Percentiles rank a stretch among this genome's conserved stretches.
These are phyloP conservation scores for Phallusia fumigata DNA, from an alignment of 23 tunicate genomes.

Conservation along the genomic window DNA sequence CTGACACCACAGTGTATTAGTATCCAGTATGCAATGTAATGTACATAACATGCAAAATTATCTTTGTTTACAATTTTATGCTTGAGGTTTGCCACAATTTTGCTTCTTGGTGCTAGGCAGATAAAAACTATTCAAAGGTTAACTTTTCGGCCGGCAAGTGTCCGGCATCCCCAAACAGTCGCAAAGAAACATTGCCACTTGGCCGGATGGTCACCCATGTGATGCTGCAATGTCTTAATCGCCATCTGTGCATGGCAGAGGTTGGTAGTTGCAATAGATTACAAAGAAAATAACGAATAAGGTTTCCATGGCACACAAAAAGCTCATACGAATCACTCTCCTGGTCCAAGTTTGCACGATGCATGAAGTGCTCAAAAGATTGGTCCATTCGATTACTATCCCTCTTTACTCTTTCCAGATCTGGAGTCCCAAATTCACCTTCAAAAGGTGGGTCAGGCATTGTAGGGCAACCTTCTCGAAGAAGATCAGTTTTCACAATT, in stretches of 20 bases:
- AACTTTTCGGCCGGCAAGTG: conserved; percentile 62
- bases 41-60: too few relatives aligned
- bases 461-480: conserved; percentile 69
- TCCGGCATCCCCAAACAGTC: conserved; percentile 71
- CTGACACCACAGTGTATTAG: too few relatives aligned
- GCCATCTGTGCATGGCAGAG: conserved; percentile 68
- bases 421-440: not conserved
- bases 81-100: not conserved
- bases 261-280: conserved; percentile 73
- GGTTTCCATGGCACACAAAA: conserved; percentile 84
- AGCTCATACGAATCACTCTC: conserved; percentile 25
- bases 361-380: conserved; percentile 41
- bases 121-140: conserved; percentile 17
- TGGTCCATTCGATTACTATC: conserved; percentile 37
- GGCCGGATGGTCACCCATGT: conserved; percentile 58
- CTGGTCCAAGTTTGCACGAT: conserved; percentile 18
- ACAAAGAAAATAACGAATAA: conserved; percentile 79
- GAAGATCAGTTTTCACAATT: conserved; percentile 25
- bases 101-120: not conserved
- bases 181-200: conserved; percentile 59
- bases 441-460: conserved; percentile 59
- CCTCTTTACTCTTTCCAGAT: conserved; percentile 11
- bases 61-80: too few relatives aligned
- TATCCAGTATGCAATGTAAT: too few relatives aligned
- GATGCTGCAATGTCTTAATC: conserved; percentile 71